Base-by-base conservation (phyloP, 2,888 invertebrate genomes). In the Ferrisia virgata region DNA sequence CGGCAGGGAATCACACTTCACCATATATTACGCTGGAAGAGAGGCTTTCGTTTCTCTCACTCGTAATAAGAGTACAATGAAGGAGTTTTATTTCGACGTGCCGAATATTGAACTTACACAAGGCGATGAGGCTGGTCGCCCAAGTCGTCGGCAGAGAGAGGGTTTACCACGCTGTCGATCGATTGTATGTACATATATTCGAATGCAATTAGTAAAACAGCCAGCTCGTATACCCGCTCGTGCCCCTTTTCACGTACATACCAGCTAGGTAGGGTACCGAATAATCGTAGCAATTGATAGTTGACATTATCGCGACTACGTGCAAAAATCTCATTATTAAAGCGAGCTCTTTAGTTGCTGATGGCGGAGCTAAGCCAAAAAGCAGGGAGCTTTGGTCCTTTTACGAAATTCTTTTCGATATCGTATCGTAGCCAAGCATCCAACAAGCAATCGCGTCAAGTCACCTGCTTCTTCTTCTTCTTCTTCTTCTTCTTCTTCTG, bases 161-260 rank as follows among this genome's bases (percentile, higher is more conserved):
- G 43, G 43, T 36, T 36, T 36, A 5, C 47, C 6, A 47, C 47
- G 18, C 25, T 64, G 58, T 25, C 58, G 58, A 64, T 64, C 58
- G 58, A 64, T 64, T 64, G 58, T 64, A 64, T n/a, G n/a, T n/a
- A n/a, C n/a, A n/a, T 25, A 64, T 64, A 64, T 64, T 64, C 58
- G 58, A 64, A 64, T 64, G 58, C 58, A 64, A 64, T 64, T 64
- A 64, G 58, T 64, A 64, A 64, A 64, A 64, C 58, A 64, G 58
- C 28, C 58, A 64, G 58, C 28, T 64, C 58, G 58, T 64, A 28
- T 64, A 28, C 58, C 58, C 28, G 58, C 28, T 25, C 58, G n/a
- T n/a, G n/a, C n/a, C n/a, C n/a, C n/a, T n/a, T n/a, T n/a, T n/a
- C n/a, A n/a, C n/a, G n/a, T n/a, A n/a, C n/a, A n/a, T n/a, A n/a